phyloP scores from a whole-genome alignment of 2,113 vertebrate genomes.

The Edolisoma coerulescens region DNA sequence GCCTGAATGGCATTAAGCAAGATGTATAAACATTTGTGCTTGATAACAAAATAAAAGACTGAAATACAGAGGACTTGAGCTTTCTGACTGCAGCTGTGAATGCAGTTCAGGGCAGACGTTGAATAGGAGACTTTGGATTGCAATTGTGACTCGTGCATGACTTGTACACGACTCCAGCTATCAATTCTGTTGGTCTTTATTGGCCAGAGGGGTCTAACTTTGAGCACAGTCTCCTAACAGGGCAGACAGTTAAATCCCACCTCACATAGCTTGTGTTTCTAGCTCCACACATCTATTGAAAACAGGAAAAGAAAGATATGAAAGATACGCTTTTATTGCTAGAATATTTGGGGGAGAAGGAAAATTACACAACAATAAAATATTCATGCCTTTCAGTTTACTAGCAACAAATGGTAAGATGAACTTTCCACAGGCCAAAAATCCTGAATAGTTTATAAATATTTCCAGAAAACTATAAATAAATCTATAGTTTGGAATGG shows the following conservation, averaged over 20 bases:
- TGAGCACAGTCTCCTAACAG: not conserved
- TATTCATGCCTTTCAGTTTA: not conserved
- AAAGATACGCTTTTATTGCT: not conserved
- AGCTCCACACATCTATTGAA: not conserved
- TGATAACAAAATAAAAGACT: not conserved
- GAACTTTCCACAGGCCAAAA: not conserved
- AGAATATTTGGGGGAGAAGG: not conserved
- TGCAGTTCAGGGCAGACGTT: not conserved
- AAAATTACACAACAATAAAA: not conserved
- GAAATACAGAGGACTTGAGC: not conserved
- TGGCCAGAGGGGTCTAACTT: not conserved
- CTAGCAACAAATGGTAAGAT: not conserved
- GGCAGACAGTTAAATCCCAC: not conserved
- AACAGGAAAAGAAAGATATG: not conserved
- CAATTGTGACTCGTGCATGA: not conserved
- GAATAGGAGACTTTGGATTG: not conserved
- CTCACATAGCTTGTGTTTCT: not conserved
- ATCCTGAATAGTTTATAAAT: not conserved
- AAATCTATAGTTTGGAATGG: not conserved
- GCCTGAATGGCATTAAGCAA: constrained; percentile 13
- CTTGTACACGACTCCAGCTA: not conserved
- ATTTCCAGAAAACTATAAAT: not conserved
- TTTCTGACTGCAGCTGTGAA: not conserved
- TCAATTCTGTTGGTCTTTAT: not conserved
- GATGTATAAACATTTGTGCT: not conserved